Base-by-base conservation (phyloP, 2,888 invertebrate species). In the Monochamus alternatus region DNA sequence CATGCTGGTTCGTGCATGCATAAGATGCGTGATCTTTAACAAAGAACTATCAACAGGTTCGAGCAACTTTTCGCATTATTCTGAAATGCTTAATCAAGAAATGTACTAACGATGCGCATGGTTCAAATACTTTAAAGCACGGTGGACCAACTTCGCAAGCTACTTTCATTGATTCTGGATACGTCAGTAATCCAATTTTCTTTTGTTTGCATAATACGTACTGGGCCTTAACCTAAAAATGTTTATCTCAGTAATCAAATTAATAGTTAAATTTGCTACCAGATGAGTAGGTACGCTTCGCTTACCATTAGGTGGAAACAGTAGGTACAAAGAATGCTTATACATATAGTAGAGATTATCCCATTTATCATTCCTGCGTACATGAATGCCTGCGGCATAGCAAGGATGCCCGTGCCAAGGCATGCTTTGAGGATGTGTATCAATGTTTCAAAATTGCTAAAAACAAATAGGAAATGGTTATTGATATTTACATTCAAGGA, bases 371-470 rank as follows among this genome's bases (percentile, higher is more conserved):
- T 91, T 0, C 98, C 98, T 4, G 97, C 92, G 87, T 96, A 93
- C 80, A 92, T 92, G 88, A 97, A 95, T 12, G 97, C 97, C 85
- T 94, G 93, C 7, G 98, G 98, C 95, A 98, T 95, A 8, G 97
- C 97, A 79, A 98, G 89, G 80, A 98, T 95, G 0, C 98, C 98
- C 0, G 97, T 97, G 1, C 98, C 98, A 75, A 98, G 90, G 86
- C 96, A 95, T 80, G 96, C 96, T 87, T 97, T 98, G 70, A 98
- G 89, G 82, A 98, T 89, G 85, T 97, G 96, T 82, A 97, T 92
- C 82, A 97, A 89, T 0, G 96, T 95, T 87, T 96, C 95, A 78
- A 91, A 87, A 88, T 95, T 94, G 81, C 96, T 96, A 14, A 38
- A 38, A 38, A 38, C 7, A 38, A 38, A 38, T 38, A 7, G 7